These are phyloP conservation scores for Pachycephus smyrnensis DNA, from an alignment of 2,888 invertebrate genomes.

Conservation along the genomic window DNA sequence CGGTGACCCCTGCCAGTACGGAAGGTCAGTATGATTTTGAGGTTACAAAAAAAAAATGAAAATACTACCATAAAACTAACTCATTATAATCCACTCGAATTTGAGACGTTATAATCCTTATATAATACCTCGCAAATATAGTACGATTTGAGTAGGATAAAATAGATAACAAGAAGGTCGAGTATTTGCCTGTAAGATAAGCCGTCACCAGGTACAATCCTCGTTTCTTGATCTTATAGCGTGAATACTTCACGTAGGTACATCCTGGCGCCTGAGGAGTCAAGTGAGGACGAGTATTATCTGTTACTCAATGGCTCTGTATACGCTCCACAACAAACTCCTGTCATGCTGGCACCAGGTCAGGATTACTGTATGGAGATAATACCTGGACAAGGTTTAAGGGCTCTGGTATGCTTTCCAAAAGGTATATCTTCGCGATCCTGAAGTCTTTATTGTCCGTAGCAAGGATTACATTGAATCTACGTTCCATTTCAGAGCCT, in stretches of 20 bases:
- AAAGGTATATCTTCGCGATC: conserved; percentile 41
- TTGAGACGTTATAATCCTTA: not conserved
- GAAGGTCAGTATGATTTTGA: conserved; percentile 64
- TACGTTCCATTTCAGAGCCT: conserved; percentile 35
- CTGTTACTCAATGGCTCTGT: conserved; percentile 73
- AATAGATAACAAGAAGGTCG: not conserved
- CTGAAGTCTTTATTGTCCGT: conserved; percentile 7
- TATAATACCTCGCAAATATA: not conserved
- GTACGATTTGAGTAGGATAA: not conserved
- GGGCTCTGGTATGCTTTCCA: conserved; percentile 70
- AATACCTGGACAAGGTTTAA: conserved; percentile 69
- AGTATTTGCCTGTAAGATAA: not conserved
- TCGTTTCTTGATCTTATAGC: conserved; percentile 3
- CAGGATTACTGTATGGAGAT: conserved; percentile 74
- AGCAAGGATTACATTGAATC: conserved; percentile 10
- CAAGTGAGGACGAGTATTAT: conserved; percentile 70
- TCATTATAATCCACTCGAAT: not conserved
- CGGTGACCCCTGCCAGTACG: conserved; percentile 71
- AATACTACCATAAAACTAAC: not conserved
- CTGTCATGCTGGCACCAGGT: conserved; percentile 68
- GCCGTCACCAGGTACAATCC: not conserved
- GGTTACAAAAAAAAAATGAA: not conserved
- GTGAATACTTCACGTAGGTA: conserved; percentile 65
- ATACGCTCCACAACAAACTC: conserved; percentile 68
- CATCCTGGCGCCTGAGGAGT: conserved; percentile 69